These are phyloP conservation scores for Eristalis arbustorum DNA, from an alignment of 2,888 invertebrate species.

Conservation along the genomic window DNA sequence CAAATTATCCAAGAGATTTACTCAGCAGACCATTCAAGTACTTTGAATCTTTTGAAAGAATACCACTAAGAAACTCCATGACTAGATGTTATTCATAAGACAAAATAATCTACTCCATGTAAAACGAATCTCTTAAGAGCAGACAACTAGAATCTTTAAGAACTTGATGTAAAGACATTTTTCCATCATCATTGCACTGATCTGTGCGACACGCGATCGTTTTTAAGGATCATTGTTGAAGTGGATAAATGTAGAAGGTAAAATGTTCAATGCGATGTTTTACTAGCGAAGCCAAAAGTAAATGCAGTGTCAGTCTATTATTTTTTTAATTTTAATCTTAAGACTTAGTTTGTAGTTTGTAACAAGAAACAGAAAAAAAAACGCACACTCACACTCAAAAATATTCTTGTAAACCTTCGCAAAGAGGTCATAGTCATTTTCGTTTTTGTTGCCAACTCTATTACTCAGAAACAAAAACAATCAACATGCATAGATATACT, in stretches of 20 bases:
- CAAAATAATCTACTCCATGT: no score
- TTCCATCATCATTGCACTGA: not conserved
- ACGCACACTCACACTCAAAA: constrained; percentile 27
- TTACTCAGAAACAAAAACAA: constrained; percentile 11
- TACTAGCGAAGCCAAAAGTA: constrained; percentile 68
- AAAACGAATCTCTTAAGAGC: no score
- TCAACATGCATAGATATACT: constrained; percentile 12
- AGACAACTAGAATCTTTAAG: not conserved
- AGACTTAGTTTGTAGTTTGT: constrained; percentile 72
- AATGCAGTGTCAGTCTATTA: constrained; percentile 65
- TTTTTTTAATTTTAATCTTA: constrained; percentile 37
- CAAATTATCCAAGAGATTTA: constrained; percentile 21
- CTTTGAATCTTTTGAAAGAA: constrained; percentile 5
- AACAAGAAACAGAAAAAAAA: constrained; percentile 57
- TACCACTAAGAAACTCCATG: constrained; percentile 35
- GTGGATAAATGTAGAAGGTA: constrained; percentile 22
- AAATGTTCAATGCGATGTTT: no score
- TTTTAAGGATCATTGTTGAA: constrained; percentile 31
- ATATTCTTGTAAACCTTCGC: constrained; percentile 32
- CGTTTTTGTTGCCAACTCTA: constrained; percentile 17
- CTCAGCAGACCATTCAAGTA: not conserved
- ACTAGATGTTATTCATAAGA: constrained; percentile 21
- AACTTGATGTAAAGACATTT: not conserved
- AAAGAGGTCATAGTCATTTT: constrained; percentile 63
- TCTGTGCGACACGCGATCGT: constrained; percentile 33